A percentile compares a stretch with the other conserved stretches of the same genome.
Evolutionary conservation across 2,113 vertebrate genomes (phyloP).

Genomic region (Spea bombifrons): DNA sequence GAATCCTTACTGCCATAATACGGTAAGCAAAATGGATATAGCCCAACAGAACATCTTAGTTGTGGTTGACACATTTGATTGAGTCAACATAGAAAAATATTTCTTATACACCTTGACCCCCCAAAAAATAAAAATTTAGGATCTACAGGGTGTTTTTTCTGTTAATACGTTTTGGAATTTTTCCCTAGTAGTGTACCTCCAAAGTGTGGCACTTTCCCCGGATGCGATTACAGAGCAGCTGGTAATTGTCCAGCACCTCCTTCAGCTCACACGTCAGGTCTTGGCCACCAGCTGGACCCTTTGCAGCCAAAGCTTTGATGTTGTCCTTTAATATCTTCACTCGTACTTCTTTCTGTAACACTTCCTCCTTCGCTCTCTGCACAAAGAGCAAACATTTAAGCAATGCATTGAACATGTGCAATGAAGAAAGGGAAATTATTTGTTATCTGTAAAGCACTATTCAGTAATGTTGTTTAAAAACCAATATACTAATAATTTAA

Average conservation of each 20-base stretch:
- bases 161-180: too few relatives aligned
- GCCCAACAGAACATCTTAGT: too few relatives aligned
- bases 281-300: constrained; percentile 72
- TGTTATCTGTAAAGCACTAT: too few relatives aligned
- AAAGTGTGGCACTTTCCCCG: constrained; percentile 93
- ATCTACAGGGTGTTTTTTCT: too few relatives aligned
- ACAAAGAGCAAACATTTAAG: constrained; percentile 6
- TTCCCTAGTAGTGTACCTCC: constrained; percentile 69
- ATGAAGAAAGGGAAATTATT: too few relatives aligned
- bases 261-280: constrained; percentile 79
- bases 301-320: constrained; percentile 81
- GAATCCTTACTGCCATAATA: too few relatives aligned
- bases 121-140: neutral
- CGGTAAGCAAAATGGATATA: too few relatives aligned
- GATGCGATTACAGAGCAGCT: constrained; percentile 90
- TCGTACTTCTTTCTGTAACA: constrained; percentile 95
- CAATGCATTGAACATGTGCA: too few relatives aligned
- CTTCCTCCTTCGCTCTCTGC: constrained; percentile 94
- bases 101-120: neutral
- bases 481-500: too few relatives aligned
- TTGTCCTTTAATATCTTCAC: constrained; percentile 98
- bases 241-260: constrained; percentile 84
- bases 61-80: too few relatives aligned
- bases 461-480: too few relatives aligned
- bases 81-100: neutral